Evolutionary conservation across 2,797 vertebrate species (phyloP), one percentile per base, ranked within the genome.

Genomic region (Tinamus major): DNA sequence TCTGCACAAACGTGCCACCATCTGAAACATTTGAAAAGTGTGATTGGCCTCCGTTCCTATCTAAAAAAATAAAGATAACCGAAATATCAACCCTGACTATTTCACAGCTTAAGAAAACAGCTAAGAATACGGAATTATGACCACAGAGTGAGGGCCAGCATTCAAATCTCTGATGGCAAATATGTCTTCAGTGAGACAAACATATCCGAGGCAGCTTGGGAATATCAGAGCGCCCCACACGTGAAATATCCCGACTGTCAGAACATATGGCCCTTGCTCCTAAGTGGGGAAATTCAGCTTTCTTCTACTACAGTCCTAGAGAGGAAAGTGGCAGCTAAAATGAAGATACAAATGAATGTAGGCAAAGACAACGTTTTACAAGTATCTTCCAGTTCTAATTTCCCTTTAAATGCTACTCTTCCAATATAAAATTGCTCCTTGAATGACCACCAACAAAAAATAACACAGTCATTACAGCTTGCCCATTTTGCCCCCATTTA

Each of bases 171-270:
- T 33, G 62, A 65, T 74, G 56, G 67, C n/a, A 71, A 44, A 10
- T 1, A 21, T 10, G 12, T 51, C 67, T 81, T 37, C 53, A 63
- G 7, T 37, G 39, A 75, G 27, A 64, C 14, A 74, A 88, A 83
- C 0, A 29, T 9, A 84, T 35, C 14, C 23, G 53, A 48, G 26
- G 29, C 42, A 51, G 20, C 13, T 3, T 55, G 90, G 3, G 6
- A 49, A 15, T 0, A 13, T 37, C 65, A 74, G 31, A 31, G 4
- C 3, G 1, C 29, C 5, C 3, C 23, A 17, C 23, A 1, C 5
- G 55, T 75, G 27, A 39, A n/a, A 9, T 6, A 1, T 2, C 55
- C 14, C 12, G 46, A 74, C 64, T 64, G 53, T 35, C 26, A 31
- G 9, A 65, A 62, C 29, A 67, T 16, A 7, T 0, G 3, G 49